These are phyloP conservation scores for Hypotaenidia okinawae DNA, from an alignment of 2,797 vertebrate genomes.

Conservation along the genomic window DNA sequence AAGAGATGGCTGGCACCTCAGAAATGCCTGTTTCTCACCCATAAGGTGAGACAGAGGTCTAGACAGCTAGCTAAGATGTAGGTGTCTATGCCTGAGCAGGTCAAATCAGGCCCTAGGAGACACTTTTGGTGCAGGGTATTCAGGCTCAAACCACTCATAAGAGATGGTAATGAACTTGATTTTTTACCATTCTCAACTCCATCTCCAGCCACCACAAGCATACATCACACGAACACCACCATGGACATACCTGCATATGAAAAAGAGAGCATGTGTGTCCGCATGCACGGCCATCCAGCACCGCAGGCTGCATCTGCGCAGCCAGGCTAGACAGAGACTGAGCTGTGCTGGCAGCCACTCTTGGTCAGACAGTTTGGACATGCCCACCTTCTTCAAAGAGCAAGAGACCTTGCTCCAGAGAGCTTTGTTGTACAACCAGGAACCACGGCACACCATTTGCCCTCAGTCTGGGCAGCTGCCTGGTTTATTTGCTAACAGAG, in stretches of 20 bases:
- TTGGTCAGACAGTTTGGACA: background rate
- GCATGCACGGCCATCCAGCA: rapidly evolving
- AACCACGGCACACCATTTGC: rapidly evolving
- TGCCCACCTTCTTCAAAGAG: background rate
- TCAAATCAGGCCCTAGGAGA: background rate
- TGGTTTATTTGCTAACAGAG: background rate
- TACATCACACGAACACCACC: background rate
- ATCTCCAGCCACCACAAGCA: background rate
- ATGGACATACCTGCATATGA: background rate
- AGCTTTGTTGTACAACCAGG: background rate
- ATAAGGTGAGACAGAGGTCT: background rate
- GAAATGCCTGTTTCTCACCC: background rate
- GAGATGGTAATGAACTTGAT: background rate
- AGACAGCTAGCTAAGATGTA: background rate
- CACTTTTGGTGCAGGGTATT: background rate
- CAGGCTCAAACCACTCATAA: background rate
- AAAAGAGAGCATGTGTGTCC: background rate
- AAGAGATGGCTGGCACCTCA: background rate
- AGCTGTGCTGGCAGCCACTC: background rate
- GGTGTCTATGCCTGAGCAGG: background rate
- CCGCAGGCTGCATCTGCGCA: background rate
- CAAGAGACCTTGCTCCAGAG: background rate
- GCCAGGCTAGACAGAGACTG: background rate
- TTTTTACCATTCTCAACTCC: background rate
- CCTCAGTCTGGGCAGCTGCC: background rate